Evolutionary conservation across 2,888 invertebrate genomes (phyloP).

Genomic region (Drosophila robusta): DNA sequence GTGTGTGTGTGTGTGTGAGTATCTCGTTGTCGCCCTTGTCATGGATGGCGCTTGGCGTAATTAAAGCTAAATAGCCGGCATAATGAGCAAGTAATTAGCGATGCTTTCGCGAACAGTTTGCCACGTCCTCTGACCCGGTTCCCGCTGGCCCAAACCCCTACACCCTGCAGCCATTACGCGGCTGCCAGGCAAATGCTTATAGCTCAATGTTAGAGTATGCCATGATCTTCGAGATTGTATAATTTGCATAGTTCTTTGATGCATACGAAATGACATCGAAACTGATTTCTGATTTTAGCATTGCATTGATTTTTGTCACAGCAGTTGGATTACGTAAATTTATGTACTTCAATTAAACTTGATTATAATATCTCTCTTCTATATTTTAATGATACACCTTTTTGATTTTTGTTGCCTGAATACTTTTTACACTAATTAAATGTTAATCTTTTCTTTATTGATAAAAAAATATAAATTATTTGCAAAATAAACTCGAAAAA

Average conservation of each 20-base stretch:
- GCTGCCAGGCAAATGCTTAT: slow-evolving; percentile 20
- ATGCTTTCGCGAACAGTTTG: slow-evolving; percentile 70
- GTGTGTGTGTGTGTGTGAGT: slow-evolving; percentile 24
- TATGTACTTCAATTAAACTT: slow-evolving; percentile 21
- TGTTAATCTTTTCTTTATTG: background rate
- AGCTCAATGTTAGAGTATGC: slow-evolving; percentile 14
- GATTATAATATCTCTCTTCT: background rate
- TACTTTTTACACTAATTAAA: background rate
- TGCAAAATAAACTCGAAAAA: background rate
- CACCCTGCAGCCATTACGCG: slow-evolving; percentile 18
- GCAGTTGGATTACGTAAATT: background rate
- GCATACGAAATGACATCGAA: slow-evolving; percentile 1
- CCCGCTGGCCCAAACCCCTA: background rate
- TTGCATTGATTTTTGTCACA: background rate
- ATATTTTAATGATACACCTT: too few relatives aligned
- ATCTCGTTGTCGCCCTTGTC: slow-evolving; percentile 67
- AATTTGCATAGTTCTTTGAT: slow-evolving; percentile 36
- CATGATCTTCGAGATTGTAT: slow-evolving; percentile 33
- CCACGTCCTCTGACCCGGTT: slow-evolving; percentile 29
- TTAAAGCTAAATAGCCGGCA: slow-evolving; percentile 81
- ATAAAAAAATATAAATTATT: background rate
- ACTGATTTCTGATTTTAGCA: slow-evolving; percentile 6
- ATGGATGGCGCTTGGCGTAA: slow-evolving; percentile 75
- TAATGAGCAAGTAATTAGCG: slow-evolving; percentile 82
- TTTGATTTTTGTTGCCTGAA: too few relatives aligned